Conservation (phyloP, 2,797 vertebrate genomes). For the Artibeus jamaicensis region DNA sequence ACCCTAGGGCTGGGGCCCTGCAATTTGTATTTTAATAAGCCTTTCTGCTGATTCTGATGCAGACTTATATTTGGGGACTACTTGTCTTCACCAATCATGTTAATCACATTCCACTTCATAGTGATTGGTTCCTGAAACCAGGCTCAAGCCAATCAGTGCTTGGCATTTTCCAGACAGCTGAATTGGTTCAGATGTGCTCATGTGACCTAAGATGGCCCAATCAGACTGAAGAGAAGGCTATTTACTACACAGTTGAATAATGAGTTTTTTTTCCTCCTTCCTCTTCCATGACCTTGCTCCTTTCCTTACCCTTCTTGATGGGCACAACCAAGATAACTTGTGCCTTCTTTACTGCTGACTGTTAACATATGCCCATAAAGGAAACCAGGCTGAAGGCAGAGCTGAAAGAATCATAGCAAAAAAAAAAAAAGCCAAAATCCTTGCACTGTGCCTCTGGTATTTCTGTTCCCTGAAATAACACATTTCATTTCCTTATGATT, state of each 20-base stretch:
- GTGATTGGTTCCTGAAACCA: background rate
- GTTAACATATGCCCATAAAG: background rate
- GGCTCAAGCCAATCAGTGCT: background rate
- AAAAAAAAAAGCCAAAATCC: background rate
- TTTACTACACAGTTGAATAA: too few relatives aligned
- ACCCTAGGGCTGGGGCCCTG: too few relatives aligned
- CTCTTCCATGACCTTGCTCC: background rate
- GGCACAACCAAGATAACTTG: background rate
- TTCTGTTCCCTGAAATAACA: background rate
- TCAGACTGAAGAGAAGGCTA: too few relatives aligned
- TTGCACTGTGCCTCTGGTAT: background rate
- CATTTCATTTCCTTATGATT: slow-evolving; percentile 50
- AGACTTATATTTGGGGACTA: too few relatives aligned
- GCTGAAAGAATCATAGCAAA: background rate
- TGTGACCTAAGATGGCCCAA: too few relatives aligned
- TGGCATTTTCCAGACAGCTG: too few relatives aligned
- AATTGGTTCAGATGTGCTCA: too few relatives aligned
- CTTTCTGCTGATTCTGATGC: too few relatives aligned
- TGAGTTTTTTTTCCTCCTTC: background rate
- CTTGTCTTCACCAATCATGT: too few relatives aligned
- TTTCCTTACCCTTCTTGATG: background rate
- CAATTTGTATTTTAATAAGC: too few relatives aligned
- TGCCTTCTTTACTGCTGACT: background rate
- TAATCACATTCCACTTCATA: background rate
- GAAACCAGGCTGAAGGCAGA: background rate